Base-by-base conservation (phyloP, 2,888 invertebrate genomes). In the Ophioninae sp. region DNA sequence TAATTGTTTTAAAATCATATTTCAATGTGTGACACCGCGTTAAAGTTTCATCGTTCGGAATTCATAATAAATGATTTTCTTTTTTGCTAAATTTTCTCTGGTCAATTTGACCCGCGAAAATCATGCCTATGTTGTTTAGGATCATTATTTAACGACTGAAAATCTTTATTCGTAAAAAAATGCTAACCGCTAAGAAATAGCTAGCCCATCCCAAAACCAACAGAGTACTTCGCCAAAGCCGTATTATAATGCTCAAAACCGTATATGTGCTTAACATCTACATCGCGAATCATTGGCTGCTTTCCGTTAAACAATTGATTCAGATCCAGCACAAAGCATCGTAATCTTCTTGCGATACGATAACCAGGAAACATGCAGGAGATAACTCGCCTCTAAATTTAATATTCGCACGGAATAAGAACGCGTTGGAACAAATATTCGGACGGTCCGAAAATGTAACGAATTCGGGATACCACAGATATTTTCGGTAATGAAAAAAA, bases 261-360 rank as follows among this genome's bases (percentile, higher is more conserved):
- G 50, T 50, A 17, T 17, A 50, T 30, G 3, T 13, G 13, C 50
- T 50, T 50, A 50, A 6, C 50, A 44, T 44, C 10, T 17, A 17
- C 17, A 50, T 50, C 17, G 50, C 50, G 5, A 50, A 2, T 50
- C 50, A 50, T 17, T 50, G 5, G 50, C 13, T 50, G 2, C 59
- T 61, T 82, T 82, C 75, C 86, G 84, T 72, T 2, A 13, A 30
- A 30, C 30, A 30, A 30, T 30, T 30, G 1, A 30, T 30, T 30
- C 30, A 30, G 30, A 30, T 30, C 30, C 3, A 44, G 79, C 85
- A 77, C 50, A 81, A 65, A 17, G 7, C 20, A 75, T 65, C 75
- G 56, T 74, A 37, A 64, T 75, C 75, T 75, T 20, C 37, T 69
- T 80, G 84, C 73, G 86, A 87, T 79, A 69, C 61, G 20, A 56